Evolutionary conservation across 2,113 vertebrate genomes (phyloP), one percentile per base, ranked within the genome.

Genomic region (Onychostruthus taczanowskii): DNA sequence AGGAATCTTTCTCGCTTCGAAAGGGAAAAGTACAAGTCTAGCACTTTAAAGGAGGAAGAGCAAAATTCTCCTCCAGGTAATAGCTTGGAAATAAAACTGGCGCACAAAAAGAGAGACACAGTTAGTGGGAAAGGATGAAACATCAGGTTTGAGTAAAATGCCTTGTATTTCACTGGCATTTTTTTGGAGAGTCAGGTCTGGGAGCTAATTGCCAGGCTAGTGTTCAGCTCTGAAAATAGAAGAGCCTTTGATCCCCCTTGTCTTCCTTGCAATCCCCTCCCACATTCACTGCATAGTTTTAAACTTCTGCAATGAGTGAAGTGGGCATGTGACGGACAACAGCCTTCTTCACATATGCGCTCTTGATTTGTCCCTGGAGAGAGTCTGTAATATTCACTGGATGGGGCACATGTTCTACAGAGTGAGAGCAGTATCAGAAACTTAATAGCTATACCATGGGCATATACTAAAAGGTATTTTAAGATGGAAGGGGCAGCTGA

Each of bases 281-380:
- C 92, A 92, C 94, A 90, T 97, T 96, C 94, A 92, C 59, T 70
- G 68, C 94, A 95, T 95, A 95, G 86, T 94, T 96, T 93, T 72
- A 77, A 46, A 94, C 72, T 93, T 88, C 86, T 94, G 92, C 86
- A 76, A 3, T 96, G 96, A 96, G 85, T 96, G 95, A 96, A 96
- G 79, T 83, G 79, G 75, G 88, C 96, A 96, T 92, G 85, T 97
- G 95, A 96, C 59, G 55, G 96, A 69, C 86, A 85, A 28, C 90
- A 63, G 90, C 21, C 47, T 86, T 92, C 90, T 83, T 94, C 59
- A 52, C 76, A n/a, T 58, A 69, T 2, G 30, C 16, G 16, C 43
- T 75, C 75, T 67, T 83, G 46, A 66, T 90, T 93, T 39, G 58
- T 90, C 75, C 69, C n/a, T 3, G 1, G 37, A n/a, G 82, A 53